phyloP scores from a whole-genome alignment of 1,140 invertebrate species.

The Bombus waltoni region DNA sequence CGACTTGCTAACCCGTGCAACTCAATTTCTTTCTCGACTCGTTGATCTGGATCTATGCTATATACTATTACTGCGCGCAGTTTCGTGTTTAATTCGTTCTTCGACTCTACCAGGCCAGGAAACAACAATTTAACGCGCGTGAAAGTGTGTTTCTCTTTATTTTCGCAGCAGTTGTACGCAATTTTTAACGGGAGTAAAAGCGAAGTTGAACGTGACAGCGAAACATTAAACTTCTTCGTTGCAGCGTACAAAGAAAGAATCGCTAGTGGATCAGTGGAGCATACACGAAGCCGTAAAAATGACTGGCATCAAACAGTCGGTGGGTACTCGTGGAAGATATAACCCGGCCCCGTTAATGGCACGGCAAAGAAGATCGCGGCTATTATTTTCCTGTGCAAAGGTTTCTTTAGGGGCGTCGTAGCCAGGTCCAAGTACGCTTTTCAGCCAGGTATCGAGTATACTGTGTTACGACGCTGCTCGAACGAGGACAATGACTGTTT shows the following conservation, averaged over 20 bases:
- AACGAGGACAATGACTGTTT: not conserved
- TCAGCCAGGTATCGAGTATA: not conserved
- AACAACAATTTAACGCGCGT: not conserved
- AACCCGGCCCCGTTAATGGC: not conserved
- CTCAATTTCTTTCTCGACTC: conserved; percentile 1
- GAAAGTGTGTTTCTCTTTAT: conserved; percentile 29
- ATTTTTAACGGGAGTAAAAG: conserved; percentile 23
- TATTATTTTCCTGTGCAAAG: not conserved
- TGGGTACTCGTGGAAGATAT: not conserved
- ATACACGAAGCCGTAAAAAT: conserved; percentile 30
- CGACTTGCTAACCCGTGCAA: not conserved
- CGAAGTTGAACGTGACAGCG: not conserved
- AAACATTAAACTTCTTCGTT: conserved; percentile 39
- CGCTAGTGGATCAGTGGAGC: conserved; percentile 50
- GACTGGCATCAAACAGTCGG: not conserved
- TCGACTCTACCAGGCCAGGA: no score
- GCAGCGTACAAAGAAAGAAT: conserved; percentile 11
- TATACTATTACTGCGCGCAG: no score
- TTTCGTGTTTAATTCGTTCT: not conserved
- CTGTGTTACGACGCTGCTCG: not conserved
- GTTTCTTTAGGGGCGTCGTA: not conserved
- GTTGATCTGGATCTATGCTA: not conserved
- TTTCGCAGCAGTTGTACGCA: not conserved
- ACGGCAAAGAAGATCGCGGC: not conserved
- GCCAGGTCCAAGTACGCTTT: not conserved